phyloP scores from a whole-genome alignment of 2,113 vertebrate species.

The Chaetops frenatus region DNA sequence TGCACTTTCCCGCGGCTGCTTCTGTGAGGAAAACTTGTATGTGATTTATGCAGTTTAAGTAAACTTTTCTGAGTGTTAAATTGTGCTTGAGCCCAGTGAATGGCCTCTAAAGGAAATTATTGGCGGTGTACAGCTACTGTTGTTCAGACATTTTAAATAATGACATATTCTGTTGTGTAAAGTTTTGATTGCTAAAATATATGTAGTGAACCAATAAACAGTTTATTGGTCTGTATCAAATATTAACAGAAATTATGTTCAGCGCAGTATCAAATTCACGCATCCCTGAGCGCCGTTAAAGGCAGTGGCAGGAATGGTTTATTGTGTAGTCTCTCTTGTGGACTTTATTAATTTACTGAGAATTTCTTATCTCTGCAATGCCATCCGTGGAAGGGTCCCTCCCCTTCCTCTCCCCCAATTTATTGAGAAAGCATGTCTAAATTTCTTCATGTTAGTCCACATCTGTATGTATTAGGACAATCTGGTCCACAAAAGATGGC shows the following conservation, averaged over 20 bases:
- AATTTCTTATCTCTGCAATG: not conserved
- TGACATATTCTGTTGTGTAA: not conserved
- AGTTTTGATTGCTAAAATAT: not conserved
- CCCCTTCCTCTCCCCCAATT: not conserved
- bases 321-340: not conserved
- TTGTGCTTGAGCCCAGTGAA: slow-evolving; percentile 18
- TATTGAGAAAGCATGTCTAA: not conserved
- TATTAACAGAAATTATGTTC: not conserved
- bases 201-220: not conserved
- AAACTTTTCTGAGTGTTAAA: slow-evolving; percentile 30
- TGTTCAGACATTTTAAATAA: not conserved
- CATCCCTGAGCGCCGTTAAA: not conserved
- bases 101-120: slow-evolving; percentile 42
- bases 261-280: not conserved
- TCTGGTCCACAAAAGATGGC: not conserved
- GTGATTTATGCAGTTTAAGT: slow-evolving; percentile 34
- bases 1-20: not conserved
- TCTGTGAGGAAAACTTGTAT: not conserved
- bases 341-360: not conserved
- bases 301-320: not conserved
- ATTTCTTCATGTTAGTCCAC: not conserved
- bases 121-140: not conserved
- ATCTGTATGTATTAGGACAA: not conserved
- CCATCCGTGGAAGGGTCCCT: not conserved
- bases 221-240: not conserved